Evolutionary conservation across 2,888 invertebrate species (phyloP).

Genomic region (Idaea dimidiata): DNA sequence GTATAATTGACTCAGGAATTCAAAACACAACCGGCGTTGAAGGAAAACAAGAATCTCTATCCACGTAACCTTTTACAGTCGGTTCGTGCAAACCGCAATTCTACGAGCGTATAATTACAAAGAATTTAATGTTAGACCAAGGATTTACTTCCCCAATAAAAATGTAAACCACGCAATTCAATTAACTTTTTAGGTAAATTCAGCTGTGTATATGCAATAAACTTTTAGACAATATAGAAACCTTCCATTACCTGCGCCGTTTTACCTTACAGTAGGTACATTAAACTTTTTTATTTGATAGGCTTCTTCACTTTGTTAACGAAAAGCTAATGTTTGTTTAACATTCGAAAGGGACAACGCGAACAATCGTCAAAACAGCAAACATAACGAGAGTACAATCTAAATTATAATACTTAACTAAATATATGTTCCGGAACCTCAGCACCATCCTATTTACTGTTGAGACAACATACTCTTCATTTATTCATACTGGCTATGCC

Average conservation of each 20-base stretch:
- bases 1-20: conserved; percentile 72
- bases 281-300: not conserved
- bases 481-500: too few relatives aligned
- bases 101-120: conserved; percentile 18
- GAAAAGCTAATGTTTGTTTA: not conserved
- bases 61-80: conserved; percentile 36
- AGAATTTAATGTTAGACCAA: conserved; percentile 3
- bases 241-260: not conserved
- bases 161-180: conserved; percentile 1
- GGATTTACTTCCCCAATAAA: not conserved
- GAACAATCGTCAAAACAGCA: not conserved
- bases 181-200: not conserved
- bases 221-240: not conserved
- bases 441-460: not conserved
- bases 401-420: not conserved
- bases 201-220: not conserved
- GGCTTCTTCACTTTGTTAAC: not conserved
- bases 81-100: conserved; percentile 31
- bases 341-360: not conserved
- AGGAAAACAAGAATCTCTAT: conserved; percentile 57
- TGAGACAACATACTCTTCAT: not conserved
- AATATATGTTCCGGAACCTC: not conserved
- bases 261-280: not conserved
- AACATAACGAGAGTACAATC: too few relatives aligned
- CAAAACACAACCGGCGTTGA: conserved; percentile 59